Conservation (phyloP, 1,140 invertebrate genomes). For the Drosophila lowei region DNA sequence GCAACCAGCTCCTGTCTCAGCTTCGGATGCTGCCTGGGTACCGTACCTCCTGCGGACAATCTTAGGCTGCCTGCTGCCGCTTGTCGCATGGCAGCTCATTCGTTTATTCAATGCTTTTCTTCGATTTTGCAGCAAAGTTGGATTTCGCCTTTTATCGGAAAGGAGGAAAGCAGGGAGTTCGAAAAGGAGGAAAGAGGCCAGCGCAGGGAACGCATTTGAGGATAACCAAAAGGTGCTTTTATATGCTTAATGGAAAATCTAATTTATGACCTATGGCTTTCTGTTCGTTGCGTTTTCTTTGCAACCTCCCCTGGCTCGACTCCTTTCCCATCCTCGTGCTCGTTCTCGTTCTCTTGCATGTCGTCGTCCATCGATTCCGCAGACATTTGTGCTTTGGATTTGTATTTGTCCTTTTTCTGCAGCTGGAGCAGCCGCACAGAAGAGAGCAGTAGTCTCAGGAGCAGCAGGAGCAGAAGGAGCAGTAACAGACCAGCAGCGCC, state of each 20-base stretch:
- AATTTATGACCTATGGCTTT: slow-evolving; percentile 82
- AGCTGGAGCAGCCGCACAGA: slow-evolving; percentile 22
- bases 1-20: neutral
- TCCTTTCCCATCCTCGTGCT: slow-evolving; percentile 7
- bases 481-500: slow-evolving; percentile 44
- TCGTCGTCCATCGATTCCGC: slow-evolving; percentile 65
- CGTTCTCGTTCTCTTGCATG: slow-evolving; percentile 26
- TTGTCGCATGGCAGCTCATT: slow-evolving; percentile 52
- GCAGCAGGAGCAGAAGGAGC: neutral
- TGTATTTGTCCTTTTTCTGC: slow-evolving; percentile 75
- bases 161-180: neutral
- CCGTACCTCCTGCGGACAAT: slow-evolving; percentile 63
- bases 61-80: slow-evolving; percentile 51
- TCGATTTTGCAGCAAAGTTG: slow-evolving; percentile 79
- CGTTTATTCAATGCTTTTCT: slow-evolving; percentile 80
- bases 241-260: slow-evolving; percentile 82
- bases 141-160: slow-evolving; percentile 70
- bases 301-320: slow-evolving; percentile 18
- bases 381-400: slow-evolving; percentile 78
- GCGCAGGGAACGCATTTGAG: slow-evolving; percentile 69
- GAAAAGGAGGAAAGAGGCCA: neutral
- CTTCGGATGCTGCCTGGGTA: no score
- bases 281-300: slow-evolving; percentile 76
- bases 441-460: neutral
- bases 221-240: slow-evolving; percentile 82